Percentiles rank a stretch among this genome's conserved stretches.
phyloP scores from a whole-genome alignment of 2,888 invertebrate genomes.

The Drymonia ruficornis region DNA sequence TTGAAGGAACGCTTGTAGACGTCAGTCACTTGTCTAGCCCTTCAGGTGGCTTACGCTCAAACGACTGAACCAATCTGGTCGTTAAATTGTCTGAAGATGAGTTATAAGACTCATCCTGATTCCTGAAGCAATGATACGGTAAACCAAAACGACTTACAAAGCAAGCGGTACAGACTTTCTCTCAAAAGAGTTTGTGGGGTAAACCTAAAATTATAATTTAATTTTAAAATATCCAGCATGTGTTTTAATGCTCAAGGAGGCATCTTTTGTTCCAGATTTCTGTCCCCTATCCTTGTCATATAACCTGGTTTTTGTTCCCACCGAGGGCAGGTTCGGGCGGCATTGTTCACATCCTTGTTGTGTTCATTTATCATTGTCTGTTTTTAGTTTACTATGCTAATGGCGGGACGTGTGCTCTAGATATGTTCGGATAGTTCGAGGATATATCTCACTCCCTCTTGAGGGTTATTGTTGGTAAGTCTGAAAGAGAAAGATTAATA shows the following conservation, averaged over 20 bases:
- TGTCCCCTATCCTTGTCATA: background rate
- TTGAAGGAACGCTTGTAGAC: no score
- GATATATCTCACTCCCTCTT: background rate
- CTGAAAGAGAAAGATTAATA: background rate
- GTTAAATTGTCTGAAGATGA: no score
- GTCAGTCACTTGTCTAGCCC: no score
- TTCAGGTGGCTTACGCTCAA: no score
- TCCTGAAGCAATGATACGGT: no score
- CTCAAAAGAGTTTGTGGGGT: no score
- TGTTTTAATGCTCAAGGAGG: background rate
- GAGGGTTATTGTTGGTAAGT: background rate
- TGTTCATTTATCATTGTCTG: slow-evolving; percentile 7
- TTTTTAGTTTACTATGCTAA: slow-evolving; percentile 7
- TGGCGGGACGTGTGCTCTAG: background rate
- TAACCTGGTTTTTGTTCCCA: background rate
- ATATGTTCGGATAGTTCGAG: slow-evolving; percentile 3
- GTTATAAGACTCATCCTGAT: no score
- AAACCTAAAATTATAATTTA: no score
- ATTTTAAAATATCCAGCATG: no score
- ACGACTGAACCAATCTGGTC: no score
- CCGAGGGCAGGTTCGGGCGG: background rate
- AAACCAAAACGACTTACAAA: no score
- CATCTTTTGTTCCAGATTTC: background rate
- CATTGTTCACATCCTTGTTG: slow-evolving; percentile 3
- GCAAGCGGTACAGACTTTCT: no score